Base-by-base conservation (phyloP, 2,888 invertebrate genomes). In the Oscheius sp. region DNA sequence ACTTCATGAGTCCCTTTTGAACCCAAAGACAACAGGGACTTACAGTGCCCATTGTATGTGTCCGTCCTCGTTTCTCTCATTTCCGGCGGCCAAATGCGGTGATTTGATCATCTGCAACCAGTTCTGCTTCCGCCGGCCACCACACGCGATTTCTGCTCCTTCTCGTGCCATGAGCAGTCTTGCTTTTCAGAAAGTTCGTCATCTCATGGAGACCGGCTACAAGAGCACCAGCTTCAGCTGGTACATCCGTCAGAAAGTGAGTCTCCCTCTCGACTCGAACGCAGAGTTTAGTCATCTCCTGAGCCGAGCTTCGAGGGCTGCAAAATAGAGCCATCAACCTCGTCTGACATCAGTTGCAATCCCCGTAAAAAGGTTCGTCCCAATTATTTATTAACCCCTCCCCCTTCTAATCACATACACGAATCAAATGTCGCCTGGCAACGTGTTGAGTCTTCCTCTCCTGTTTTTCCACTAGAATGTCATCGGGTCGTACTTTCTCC, bases 191-290 rank as follows among this genome's bases (percentile, higher is more conserved):
- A 29, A 50, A 15, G 3, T 25, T 50, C 6, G 2, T 20, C 20
- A 50, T 20, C 15, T 17, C 15, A 50, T 23, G 23, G 25, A 17
- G 4, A 17, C 20, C 3, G 31, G 33, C 33, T 23, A 37, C 42
- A 65, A n/a, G 17, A n/a, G 8, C 48, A 29, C 29, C 52, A 34
- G 66, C 8, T 66, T 53, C 20, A 46, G 39, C 33, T 66, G 66
- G 66, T 66, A 66, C 29, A 66, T 66, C 23, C 27, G 66, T n/a
- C 66, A 39, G 45, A 66, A 66, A 42, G 65, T 65, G 25, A n/a
- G 65, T 5, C 42, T 3, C 50, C 17, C 25, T 29, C 45, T 25
- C n/a, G n/a, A 6, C n/a, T 5, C 6, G 46, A 20, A 8, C 6
- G 46, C 6, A 6, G 46, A 46, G 50, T 52, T 23, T 25, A 29